phyloP scores from a whole-genome alignment of 2,888 invertebrate genomes.

The Augiades crinisus region DNA sequence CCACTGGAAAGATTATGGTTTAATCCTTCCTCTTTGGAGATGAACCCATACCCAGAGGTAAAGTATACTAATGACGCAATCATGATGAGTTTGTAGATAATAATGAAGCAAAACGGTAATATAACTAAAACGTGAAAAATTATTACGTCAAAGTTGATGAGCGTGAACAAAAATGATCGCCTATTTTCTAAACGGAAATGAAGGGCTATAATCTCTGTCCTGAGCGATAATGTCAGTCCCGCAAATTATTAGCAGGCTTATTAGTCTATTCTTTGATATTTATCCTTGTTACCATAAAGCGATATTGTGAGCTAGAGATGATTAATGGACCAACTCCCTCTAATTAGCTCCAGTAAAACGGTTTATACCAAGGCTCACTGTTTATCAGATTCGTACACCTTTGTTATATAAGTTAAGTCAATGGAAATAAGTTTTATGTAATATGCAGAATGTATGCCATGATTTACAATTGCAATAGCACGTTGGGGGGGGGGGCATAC shows the following conservation, averaged over 20 bases:
- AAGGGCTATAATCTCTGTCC: not conserved
- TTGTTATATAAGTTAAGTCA: not conserved
- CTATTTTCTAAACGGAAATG: not conserved
- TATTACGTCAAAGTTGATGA: too few relatives aligned
- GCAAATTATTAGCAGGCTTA: conserved; percentile 7
- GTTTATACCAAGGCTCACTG: conserved; percentile 1
- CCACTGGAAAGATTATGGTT: too few relatives aligned
- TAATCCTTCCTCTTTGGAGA: too few relatives aligned
- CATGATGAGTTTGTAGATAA: too few relatives aligned
- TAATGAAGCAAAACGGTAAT: too few relatives aligned
- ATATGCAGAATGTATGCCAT: too few relatives aligned
- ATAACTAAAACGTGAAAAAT: too few relatives aligned
- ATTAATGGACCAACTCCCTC: conserved; percentile 8
- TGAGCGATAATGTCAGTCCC: conserved; percentile 2
- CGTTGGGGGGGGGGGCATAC: too few relatives aligned
- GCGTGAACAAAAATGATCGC: not conserved
- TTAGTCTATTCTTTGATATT: conserved; percentile 15
- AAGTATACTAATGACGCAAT: too few relatives aligned
- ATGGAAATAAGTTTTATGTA: too few relatives aligned
- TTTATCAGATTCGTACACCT: not conserved
- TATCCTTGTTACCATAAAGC: conserved; percentile 14
- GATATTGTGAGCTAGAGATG: conserved; percentile 6
- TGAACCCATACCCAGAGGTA: too few relatives aligned
- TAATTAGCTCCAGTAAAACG: conserved; percentile 13
- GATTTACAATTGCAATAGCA: too few relatives aligned